Evolutionary conservation across 2,113 vertebrate genomes (phyloP).

Genomic region (Nerophis lumbriciformis): DNA sequence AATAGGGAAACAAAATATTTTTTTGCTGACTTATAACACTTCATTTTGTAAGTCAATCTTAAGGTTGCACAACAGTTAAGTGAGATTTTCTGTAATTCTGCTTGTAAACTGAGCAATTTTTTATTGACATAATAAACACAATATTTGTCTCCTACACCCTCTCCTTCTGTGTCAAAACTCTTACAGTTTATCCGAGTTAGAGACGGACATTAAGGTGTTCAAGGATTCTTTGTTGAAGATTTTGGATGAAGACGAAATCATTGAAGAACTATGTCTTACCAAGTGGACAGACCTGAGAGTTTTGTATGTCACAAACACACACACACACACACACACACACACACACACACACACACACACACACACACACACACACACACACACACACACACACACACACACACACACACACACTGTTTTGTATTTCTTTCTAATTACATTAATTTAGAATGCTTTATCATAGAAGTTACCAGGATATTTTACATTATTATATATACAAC

Average conservation of each 20-base stretch:
- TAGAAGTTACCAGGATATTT: no score
- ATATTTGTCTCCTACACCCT: background rate
- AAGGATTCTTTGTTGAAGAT: constrained; percentile 91
- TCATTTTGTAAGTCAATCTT: no score
- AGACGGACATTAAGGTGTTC: constrained; percentile 94
- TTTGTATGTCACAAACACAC: constrained; percentile 76
- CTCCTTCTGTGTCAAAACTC: background rate
- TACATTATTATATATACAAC: background rate
- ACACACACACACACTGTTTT: no score
- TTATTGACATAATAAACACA: background rate
- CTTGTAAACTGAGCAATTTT: no score
- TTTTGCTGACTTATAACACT: no score
- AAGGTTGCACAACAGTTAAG: no score
- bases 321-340: no score
- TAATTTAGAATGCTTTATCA: no score
- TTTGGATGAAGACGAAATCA: constrained; percentile 90
- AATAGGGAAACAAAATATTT: no score
- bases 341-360: background rate
- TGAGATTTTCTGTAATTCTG: no score
- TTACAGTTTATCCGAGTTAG: constrained; percentile 89
- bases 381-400: background rate
- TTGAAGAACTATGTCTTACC: constrained; percentile 92
- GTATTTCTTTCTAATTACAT: no score
- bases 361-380: background rate
- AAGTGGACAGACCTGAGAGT: constrained; percentile 87